These are phyloP conservation scores for Tiliqua scincoides DNA, from an alignment of 2,113 vertebrate genomes.

Conservation along the genomic window DNA sequence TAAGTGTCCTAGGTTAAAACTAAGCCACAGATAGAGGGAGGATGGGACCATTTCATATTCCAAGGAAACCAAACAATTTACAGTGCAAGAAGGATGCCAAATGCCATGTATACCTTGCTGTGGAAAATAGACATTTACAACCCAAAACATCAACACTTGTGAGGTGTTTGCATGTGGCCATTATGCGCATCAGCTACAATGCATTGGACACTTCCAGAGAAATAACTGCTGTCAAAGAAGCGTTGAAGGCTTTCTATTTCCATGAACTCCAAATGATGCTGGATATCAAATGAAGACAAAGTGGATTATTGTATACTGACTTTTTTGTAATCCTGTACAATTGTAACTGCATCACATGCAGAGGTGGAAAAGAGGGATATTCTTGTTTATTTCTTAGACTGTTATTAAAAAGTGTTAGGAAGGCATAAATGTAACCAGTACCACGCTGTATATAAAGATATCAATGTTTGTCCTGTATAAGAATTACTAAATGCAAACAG, in stretches of 20 bases:
- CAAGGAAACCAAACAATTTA: constrained; percentile 76
- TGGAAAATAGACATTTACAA: constrained; percentile 76
- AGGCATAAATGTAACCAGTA: constrained; percentile 94
- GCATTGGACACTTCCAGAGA: constrained; percentile 87
- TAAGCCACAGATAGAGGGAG: constrained; percentile 73
- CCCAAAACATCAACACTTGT: constrained; percentile 84
- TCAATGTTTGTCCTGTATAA: constrained; percentile 98
- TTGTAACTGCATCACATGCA: constrained; percentile 90
- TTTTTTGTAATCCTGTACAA: constrained; percentile 97
- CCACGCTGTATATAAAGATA: constrained; percentile 98
- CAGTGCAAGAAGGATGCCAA: constrained; percentile 81
- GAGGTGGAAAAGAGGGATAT: constrained; percentile 83
- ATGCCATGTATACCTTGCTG: constrained; percentile 82
- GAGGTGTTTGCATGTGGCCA: constrained; percentile 98
- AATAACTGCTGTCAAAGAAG: constrained; percentile 80
- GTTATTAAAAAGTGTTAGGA: constrained; percentile 89
- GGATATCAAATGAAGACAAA: constrained; percentile 74
- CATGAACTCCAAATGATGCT: constrained; percentile 81
- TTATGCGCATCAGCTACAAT: constrained; percentile 90
- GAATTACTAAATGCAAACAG: constrained; percentile 96
- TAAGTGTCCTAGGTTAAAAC: constrained; percentile 68
- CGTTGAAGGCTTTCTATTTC: constrained; percentile 79
- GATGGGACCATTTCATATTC: constrained; percentile 83
- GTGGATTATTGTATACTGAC: constrained; percentile 92
- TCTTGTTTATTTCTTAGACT: constrained; percentile 90